Evolutionary conservation across 2,888 invertebrate species (phyloP).

Genomic region (Spisula subtruncata): DNA sequence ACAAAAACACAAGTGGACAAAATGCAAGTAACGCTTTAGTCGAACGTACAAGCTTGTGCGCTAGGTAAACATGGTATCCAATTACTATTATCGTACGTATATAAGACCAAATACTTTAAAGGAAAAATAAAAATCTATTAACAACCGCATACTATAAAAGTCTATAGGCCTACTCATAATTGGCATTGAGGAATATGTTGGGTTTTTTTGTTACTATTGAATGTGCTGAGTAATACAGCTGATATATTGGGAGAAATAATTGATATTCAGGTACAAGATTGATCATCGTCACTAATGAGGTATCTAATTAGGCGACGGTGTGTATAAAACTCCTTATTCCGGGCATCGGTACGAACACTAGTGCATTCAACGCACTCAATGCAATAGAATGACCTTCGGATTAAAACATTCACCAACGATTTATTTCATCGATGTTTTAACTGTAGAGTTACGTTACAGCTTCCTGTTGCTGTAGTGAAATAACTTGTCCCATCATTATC

Average conservation of each 20-base stretch:
- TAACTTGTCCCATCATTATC: background rate
- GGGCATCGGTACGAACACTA: background rate
- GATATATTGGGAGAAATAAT: background rate
- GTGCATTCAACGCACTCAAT: background rate
- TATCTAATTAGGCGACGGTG: background rate
- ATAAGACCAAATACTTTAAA: no score
- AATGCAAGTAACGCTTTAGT: no score
- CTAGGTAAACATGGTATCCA: no score
- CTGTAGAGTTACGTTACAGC: background rate
- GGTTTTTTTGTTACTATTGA: no score
- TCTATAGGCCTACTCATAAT: no score
- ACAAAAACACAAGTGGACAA: no score
- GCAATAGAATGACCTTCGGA: background rate
- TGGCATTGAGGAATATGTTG: no score
- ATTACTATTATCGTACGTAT: no score
- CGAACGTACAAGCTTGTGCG: no score
- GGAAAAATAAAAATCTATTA: no score
- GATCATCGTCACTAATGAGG: background rate
- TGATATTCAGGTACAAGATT: background rate
- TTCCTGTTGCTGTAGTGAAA: constrained; percentile 11
- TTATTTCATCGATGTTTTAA: background rate
- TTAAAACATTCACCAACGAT: background rate
- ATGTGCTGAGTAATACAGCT: background rate
- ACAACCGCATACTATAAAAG: no score
- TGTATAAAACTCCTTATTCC: background rate